These are phyloP conservation scores for Clivina fossor DNA, from an alignment of 2,888 invertebrate genomes.

Conservation along the genomic window DNA sequence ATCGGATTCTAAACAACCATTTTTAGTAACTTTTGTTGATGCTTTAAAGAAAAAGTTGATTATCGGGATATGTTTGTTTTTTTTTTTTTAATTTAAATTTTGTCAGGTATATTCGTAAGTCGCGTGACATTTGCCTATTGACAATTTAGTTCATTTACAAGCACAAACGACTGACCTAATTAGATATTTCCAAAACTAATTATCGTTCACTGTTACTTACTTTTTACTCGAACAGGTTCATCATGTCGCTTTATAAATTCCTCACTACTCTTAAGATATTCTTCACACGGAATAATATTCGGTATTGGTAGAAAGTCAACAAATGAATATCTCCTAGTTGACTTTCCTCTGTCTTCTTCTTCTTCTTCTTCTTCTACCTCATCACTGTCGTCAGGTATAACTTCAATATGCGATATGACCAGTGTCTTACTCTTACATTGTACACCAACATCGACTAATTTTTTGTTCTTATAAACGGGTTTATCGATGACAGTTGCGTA, in stretches of 20 bases:
- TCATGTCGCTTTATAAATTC: background rate
- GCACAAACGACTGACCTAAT: too few relatives aligned
- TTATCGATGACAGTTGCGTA: background rate
- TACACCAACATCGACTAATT: background rate
- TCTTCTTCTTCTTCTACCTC: background rate
- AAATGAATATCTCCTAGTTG: background rate
- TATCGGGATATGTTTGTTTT: too few relatives aligned
- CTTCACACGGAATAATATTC: conserved; percentile 11
- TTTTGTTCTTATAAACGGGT: background rate
- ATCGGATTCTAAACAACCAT: too few relatives aligned
- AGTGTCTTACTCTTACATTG: conserved; percentile 7
- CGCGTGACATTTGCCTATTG: too few relatives aligned
- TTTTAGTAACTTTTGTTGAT: too few relatives aligned
- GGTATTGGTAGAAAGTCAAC: conserved; percentile 11
- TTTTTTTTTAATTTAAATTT: too few relatives aligned
- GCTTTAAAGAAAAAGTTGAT: too few relatives aligned
- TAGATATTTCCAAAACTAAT: too few relatives aligned
- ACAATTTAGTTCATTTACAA: too few relatives aligned
- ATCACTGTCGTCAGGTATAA: background rate
- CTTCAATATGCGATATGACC: conserved; percentile 12
- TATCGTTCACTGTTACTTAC: too few relatives aligned
- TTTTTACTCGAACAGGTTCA: background rate
- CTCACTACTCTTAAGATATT: background rate
- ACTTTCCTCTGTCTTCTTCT: background rate
- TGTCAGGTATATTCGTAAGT: too few relatives aligned